Percentiles rank a stretch among this genome's conserved stretches.
phyloP scores from a whole-genome alignment of 1,140 invertebrate species.

The Anadara kagoshimensis region DNA sequence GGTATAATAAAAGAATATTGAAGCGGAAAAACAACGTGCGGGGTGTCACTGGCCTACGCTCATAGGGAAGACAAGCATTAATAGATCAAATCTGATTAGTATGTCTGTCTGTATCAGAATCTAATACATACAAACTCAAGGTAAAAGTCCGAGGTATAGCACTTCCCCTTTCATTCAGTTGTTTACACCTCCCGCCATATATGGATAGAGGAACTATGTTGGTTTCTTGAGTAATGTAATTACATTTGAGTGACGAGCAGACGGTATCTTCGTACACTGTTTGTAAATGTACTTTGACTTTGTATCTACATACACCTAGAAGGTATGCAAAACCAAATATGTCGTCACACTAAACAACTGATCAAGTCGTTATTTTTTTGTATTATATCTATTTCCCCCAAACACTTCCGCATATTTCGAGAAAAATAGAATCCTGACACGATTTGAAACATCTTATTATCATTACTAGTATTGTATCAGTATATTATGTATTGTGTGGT shows the following conservation, averaged over 20 bases:
- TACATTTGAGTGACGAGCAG: slow-evolving; percentile 20
- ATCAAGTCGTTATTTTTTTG: too few relatives aligned
- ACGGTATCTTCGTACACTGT: neutral
- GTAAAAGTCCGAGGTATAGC: slow-evolving; percentile 24
- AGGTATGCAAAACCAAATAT: too few relatives aligned
- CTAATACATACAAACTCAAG: slow-evolving; percentile 18
- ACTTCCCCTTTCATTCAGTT: slow-evolving; percentile 17
- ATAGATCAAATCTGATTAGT: slow-evolving; percentile 15
- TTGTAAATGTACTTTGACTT: too few relatives aligned
- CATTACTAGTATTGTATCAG: too few relatives aligned
- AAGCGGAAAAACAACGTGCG: slow-evolving; percentile 24
- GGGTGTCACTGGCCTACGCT: slow-evolving; percentile 20
- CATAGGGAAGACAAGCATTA: slow-evolving; percentile 15
- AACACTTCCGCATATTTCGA: too few relatives aligned
- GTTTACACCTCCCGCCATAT: slow-evolving; percentile 35
- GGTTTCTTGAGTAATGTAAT: slow-evolving; percentile 25
- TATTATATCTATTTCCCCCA: too few relatives aligned
- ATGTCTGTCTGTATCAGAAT: slow-evolving; percentile 18
- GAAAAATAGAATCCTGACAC: too few relatives aligned
- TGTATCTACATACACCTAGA: too few relatives aligned
- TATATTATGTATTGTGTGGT: too few relatives aligned
- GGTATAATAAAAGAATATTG: slow-evolving; percentile 8
- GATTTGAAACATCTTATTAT: too few relatives aligned
- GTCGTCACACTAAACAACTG: too few relatives aligned
- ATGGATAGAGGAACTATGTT: slow-evolving; percentile 15